phyloP scores from a whole-genome alignment of 2,888 invertebrate species.

The Latrodectus elegans region DNA sequence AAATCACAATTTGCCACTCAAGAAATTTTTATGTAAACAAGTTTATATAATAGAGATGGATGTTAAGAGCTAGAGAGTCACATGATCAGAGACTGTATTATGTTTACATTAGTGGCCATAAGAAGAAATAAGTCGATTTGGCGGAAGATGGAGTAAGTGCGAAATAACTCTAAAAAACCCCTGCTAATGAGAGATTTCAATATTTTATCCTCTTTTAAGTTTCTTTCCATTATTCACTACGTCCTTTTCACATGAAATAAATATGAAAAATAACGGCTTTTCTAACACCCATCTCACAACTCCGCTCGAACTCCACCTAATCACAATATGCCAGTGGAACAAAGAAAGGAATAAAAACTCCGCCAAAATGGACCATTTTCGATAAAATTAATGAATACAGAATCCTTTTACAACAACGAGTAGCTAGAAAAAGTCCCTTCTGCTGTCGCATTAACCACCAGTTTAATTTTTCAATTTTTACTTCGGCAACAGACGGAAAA shows the following conservation, averaged over 20 bases:
- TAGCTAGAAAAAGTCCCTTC: constrained; percentile 44
- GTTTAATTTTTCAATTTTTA: constrained; percentile 56
- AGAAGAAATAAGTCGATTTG: constrained; percentile 19
- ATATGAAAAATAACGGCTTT: constrained; percentile 43
- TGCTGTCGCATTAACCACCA: constrained; percentile 55
- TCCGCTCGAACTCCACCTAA: constrained; percentile 39
- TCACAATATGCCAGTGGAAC: constrained; percentile 46
- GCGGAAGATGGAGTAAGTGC: constrained; percentile 11
- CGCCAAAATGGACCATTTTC: constrained; percentile 53
- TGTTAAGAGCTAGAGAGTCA: too few species aligned
- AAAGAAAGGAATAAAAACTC: constrained; percentile 36
- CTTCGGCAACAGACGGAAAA: constrained; percentile 56
- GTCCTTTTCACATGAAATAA: constrained; percentile 25
- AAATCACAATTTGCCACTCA: too few species aligned
- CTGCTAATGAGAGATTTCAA: constrained; percentile 45
- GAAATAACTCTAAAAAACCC: constrained; percentile 35
- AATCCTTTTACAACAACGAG: constrained; percentile 4
- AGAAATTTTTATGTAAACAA: too few species aligned
- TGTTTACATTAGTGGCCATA: background rate
- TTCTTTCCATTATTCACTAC: constrained; percentile 33
- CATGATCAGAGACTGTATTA: too few species aligned
- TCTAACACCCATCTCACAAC: constrained; percentile 46
- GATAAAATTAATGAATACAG: constrained; percentile 62
- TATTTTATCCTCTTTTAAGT: constrained; percentile 4
- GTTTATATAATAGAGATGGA: too few species aligned